Percentiles rank a stretch among this genome's conserved stretches.
These are phyloP conservation scores for Sinotaia quadrata DNA, from an alignment of 2,888 invertebrate genomes.

Conservation along the genomic window DNA sequence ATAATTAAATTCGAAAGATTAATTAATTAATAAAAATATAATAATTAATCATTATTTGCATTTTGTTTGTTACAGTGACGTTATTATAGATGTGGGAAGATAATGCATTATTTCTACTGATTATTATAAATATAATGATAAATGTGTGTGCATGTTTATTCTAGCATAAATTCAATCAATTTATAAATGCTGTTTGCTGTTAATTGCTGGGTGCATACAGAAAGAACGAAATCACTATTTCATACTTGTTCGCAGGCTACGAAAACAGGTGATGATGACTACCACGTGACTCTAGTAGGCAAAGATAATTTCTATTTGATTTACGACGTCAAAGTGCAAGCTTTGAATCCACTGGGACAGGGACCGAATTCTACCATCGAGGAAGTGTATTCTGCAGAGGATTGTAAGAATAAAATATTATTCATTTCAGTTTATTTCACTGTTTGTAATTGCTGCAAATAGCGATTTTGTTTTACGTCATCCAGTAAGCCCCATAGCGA, in stretches of 20 bases:
- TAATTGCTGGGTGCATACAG: not conserved
- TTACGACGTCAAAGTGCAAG: conserved; percentile 65
- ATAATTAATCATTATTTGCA: too few species aligned
- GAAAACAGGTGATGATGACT: not conserved
- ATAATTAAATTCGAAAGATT: too few species aligned
- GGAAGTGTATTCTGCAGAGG: conserved; percentile 74
- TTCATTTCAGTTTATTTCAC: too few species aligned
- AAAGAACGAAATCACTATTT: not conserved
- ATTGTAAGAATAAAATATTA: too few species aligned
- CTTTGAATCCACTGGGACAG: conserved; percentile 76
- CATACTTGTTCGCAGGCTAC: not conserved
- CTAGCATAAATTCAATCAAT: not conserved
- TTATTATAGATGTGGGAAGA: too few species aligned
- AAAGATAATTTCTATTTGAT: conserved; percentile 65
- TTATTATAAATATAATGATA: too few species aligned
- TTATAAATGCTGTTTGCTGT: not conserved
- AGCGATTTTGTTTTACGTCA: too few species aligned
- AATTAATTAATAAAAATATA: too few species aligned
- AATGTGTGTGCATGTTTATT: not conserved
- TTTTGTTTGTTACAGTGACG: too few species aligned
- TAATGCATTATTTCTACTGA: too few species aligned
- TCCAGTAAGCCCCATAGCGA: too few species aligned
- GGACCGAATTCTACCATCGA: conserved; percentile 85
- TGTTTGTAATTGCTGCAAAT: too few species aligned
- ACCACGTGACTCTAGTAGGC: conserved; percentile 49